These are phyloP conservation scores for Silurus lanzhouensis DNA, from an alignment of 2,797 vertebrate species.

Conservation along the genomic window DNA sequence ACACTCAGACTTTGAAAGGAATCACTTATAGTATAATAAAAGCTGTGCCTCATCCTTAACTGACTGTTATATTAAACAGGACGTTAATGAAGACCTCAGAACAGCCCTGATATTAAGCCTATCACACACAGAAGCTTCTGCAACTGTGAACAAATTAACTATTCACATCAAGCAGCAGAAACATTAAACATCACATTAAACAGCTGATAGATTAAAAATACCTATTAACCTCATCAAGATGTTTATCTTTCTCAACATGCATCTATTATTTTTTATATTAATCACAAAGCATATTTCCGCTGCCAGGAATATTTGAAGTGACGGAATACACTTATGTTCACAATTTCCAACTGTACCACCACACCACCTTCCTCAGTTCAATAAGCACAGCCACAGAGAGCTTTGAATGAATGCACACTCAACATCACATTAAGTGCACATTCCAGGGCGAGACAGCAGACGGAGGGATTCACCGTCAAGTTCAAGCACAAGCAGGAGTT, in stretches of 20 bases:
- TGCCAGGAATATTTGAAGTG: neutral
- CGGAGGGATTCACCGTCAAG: neutral
- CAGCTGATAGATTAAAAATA: neutral
- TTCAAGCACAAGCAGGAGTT: neutral
- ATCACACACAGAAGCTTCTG: neutral
- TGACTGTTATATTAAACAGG: neutral
- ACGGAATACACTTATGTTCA: neutral
- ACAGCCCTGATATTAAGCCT: neutral
- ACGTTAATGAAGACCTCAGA: neutral
- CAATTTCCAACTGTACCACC: neutral
- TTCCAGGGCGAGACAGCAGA: neutral
- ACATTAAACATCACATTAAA: neutral
- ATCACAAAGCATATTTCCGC: neutral
- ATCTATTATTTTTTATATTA: neutral
- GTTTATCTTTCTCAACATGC: neutral
- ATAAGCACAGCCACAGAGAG: neutral
- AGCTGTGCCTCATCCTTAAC: neutral
- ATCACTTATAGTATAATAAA: neutral
- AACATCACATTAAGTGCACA: neutral
- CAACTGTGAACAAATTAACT: neutral
- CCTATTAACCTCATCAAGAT: conserved; percentile 11
- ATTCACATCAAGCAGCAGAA: neutral
- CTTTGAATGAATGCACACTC: neutral
- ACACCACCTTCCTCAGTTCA: neutral
- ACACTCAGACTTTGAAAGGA: neutral